phyloP scores from a whole-genome alignment of 2,113 vertebrate genomes.

The Caretta caretta region DNA sequence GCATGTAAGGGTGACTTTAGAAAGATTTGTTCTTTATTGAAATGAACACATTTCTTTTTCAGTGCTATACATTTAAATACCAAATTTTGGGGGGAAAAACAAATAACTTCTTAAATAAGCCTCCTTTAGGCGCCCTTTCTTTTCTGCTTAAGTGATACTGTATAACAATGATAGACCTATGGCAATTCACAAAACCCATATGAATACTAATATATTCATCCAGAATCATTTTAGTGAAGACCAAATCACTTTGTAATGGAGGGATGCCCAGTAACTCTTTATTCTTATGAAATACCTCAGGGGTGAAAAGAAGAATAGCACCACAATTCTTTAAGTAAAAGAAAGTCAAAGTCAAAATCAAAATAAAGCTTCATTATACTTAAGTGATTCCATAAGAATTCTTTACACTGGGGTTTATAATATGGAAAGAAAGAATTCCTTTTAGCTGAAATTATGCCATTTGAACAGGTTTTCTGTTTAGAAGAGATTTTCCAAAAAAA shows the following conservation, averaged over 20 bases:
- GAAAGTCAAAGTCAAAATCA: conserved; percentile 59
- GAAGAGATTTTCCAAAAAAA: conserved; percentile 16
- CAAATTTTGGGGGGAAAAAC: neutral
- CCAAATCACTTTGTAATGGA: neutral
- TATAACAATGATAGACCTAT: neutral
- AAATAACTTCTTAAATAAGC: neutral
- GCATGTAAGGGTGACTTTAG: conserved; percentile 37
- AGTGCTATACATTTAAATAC: conserved; percentile 34
- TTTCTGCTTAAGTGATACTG: conserved; percentile 34
- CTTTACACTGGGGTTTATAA: conserved; percentile 64
- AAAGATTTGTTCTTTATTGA: conserved; percentile 34
- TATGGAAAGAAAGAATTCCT: neutral
- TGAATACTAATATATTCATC: conserved; percentile 68
- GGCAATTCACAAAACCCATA: conserved; percentile 4
- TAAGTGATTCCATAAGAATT: conserved; percentile 66
- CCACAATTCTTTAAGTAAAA: conserved; percentile 2
- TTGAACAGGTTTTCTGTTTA: conserved; percentile 29
- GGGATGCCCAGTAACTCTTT: conserved; percentile 18
- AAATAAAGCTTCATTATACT: conserved; percentile 50
- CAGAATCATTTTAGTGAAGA: conserved; percentile 37
- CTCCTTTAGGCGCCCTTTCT: conserved; percentile 27
- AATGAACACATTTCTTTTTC: conserved; percentile 35
- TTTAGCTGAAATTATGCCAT: conserved; percentile 10
- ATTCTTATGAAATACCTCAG: conserved; percentile 49
- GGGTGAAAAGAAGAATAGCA: conserved; percentile 44